Conservation (phyloP, 2,888 invertebrate genomes). For the Brachyptera risi region DNA sequence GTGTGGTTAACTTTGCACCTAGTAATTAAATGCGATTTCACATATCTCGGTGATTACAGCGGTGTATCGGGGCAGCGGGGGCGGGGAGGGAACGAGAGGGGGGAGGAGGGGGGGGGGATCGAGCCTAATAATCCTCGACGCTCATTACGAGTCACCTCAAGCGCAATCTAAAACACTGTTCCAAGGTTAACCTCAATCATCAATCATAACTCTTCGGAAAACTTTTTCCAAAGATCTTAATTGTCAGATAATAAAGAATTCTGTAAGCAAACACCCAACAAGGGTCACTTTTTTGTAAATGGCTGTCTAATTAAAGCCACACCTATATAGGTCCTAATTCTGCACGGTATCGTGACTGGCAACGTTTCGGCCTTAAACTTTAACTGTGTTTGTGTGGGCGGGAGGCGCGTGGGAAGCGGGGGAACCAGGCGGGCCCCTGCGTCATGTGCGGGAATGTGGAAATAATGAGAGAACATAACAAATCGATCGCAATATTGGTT, state of each 20-base stretch:
- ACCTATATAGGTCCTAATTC: neutral
- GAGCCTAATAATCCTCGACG: neutral
- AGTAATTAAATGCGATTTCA: conserved; percentile 3
- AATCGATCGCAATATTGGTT: too few species aligned
- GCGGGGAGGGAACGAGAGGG: neutral
- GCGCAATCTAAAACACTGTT: neutral
- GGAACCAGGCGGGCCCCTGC: too few species aligned
- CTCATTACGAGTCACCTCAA: neutral
- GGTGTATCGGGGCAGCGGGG: neutral
- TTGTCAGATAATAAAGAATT: neutral
- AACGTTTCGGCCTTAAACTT: neutral
- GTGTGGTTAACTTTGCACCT: neutral
- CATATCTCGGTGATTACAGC: neutral
- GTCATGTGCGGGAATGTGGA: too few species aligned
- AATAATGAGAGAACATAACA: too few species aligned
- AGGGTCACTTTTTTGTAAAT: conserved; percentile 3
- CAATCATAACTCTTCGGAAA: neutral
- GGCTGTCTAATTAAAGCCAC: neutral
- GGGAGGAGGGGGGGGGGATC: too few species aligned
- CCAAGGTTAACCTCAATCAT: neutral
- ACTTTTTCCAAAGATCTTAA: neutral
- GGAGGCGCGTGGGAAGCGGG: neutral
- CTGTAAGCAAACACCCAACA: neutral
- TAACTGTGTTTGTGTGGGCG: neutral
- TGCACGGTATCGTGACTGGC: neutral